These are phyloP conservation scores for Ctenochaetus hawaiiensis DNA, from an alignment of 2,797 vertebrate genomes.

Conservation along the genomic window DNA sequence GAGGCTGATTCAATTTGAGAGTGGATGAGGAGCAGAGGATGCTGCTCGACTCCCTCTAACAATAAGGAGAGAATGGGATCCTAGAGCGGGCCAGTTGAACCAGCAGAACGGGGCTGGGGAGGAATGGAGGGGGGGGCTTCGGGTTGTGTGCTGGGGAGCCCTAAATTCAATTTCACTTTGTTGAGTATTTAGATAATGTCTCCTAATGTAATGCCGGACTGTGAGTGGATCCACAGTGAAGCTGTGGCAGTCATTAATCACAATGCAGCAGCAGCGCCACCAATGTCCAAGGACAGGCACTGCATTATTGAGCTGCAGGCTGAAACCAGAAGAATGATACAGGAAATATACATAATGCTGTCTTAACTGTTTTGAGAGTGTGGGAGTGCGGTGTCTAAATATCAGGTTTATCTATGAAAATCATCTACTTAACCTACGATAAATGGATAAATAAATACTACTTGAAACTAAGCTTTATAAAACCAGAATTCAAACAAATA, in stretches of 20 bases:
- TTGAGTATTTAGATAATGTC: slow-evolving; percentile 86
- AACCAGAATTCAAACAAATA: background rate
- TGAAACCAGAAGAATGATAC: slow-evolving; percentile 33
- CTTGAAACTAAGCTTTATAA: background rate
- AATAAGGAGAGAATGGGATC: slow-evolving; percentile 84
- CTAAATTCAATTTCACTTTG: slow-evolving; percentile 85
- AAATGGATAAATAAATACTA: background rate
- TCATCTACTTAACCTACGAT: background rate
- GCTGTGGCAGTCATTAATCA: slow-evolving; percentile 57
- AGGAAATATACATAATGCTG: slow-evolving; percentile 24
- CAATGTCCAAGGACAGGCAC: slow-evolving; percentile 62
- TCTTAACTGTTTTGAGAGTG: no score
- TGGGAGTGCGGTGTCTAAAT: no score
- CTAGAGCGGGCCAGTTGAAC: slow-evolving; percentile 74
- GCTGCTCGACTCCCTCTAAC: slow-evolving; percentile 70
- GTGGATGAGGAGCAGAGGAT: slow-evolving; percentile 80
- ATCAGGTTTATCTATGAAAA: background rate
- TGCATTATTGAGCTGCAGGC: slow-evolving; percentile 41
- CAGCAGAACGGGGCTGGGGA: slow-evolving; percentile 19
- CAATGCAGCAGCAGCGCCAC: slow-evolving; percentile 81
- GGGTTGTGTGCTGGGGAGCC: slow-evolving; percentile 42
- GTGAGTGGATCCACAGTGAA: slow-evolving; percentile 67
- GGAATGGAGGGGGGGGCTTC: background rate
- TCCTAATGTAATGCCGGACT: slow-evolving; percentile 76
- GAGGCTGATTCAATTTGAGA: slow-evolving; percentile 84